Evolutionary conservation across 2,797 vertebrate genomes (phyloP), one percentile per base, ranked within the genome.

Genomic region (Acrocephalus scirpaceus): DNA sequence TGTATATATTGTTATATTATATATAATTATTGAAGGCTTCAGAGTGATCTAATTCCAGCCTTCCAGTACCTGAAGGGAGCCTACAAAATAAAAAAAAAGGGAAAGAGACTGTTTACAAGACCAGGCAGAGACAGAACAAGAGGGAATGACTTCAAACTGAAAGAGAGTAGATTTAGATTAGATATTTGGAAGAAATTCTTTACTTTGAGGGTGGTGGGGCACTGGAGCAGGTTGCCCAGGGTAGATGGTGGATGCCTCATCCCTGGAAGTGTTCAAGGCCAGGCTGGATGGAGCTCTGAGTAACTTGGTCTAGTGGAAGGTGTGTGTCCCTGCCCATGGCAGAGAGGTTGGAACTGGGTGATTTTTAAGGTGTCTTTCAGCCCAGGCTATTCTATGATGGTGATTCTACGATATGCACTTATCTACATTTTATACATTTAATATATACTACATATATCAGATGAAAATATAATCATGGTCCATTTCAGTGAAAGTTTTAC

Each of bases 301-400:
- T 16, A 60, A 2, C 25, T 11, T 73, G 45, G 11, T 1, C 1
- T 8, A 4, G 7, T 13, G 53, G 1, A 7, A 72, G 3, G 0
- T 60, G 20, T 7, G 0, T 60, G 20, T 7, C 7, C 13, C 23
- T 66, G 29, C 5, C 3, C 16, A 29, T 21, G n/a, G 29, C 53
- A 60, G 10, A 1, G 16, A 5, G 3, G 11, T 10, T 54, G 40
- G 15, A 54, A 56, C 6, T 14, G 17, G 6, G 1, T 21, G 5
- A 11, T 40, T 25, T 86, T 70, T 17, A 54, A 26, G 21, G 12
- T 29, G 3, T 5, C 7, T 64, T 45, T 5, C 14, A 65, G 58
- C 11, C 2, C 12, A 30, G n/a, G 20, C 8, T 14, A 30, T 64
- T 38, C 12, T 45, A 3, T 50, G 23, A 25, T 11, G 14, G 11